Evolutionary conservation across 2,113 vertebrate species (phyloP).

Genomic region (Edolisoma coerulescens): DNA sequence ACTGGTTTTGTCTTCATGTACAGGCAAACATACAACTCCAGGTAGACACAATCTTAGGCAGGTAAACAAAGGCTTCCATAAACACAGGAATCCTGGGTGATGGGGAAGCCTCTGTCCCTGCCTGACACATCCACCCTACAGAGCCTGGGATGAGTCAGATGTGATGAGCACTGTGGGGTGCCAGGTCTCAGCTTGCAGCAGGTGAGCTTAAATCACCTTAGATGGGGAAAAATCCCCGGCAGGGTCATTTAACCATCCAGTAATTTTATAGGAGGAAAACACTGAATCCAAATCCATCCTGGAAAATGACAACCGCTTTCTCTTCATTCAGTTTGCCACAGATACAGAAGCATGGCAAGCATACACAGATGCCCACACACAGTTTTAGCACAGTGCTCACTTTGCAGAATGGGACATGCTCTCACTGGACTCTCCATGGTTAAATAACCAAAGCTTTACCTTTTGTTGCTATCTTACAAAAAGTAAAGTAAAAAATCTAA

Average conservation of each 20-base stretch:
- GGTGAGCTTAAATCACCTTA: neutral
- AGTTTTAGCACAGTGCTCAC: neutral
- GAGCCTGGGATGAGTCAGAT: accelerated
- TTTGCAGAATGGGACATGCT: too few species aligned
- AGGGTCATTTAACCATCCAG: neutral
- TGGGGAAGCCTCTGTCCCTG: accelerated
- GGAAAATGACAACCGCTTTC: neutral
- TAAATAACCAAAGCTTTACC: neutral
- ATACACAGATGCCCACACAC: neutral
- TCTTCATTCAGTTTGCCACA: neutral
- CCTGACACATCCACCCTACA: too few species aligned
- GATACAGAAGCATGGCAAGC: neutral
- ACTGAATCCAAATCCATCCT: neutral
- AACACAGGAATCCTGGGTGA: neutral
- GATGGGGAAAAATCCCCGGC: neutral
- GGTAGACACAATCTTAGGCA: accelerated
- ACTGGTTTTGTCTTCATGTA: neutral
- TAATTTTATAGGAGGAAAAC: neutral
- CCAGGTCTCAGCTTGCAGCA: neutral
- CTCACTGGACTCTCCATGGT: neutral
- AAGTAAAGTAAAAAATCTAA: neutral
- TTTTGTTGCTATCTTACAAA: neutral
- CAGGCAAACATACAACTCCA: neutral
- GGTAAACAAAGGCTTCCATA: neutral
- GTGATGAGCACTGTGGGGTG: accelerated